Evolutionary conservation across 1,140 invertebrate genomes (phyloP).

Genomic region (Leptopilina clavipes): DNA sequence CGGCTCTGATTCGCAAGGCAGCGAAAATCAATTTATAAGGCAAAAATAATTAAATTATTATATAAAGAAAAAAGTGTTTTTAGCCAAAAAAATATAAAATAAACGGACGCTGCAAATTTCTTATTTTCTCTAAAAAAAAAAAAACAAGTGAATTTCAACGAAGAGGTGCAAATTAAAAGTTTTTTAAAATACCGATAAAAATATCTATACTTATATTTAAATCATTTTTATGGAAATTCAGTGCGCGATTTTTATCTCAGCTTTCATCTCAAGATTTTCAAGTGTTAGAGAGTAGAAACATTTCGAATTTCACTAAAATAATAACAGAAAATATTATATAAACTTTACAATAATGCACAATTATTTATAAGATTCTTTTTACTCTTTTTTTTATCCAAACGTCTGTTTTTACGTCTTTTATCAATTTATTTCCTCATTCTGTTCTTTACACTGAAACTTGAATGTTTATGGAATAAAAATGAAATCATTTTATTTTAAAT

Average conservation of each 20-base stretch:
- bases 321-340: constrained; percentile 11
- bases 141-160: constrained; percentile 14
- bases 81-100: background rate
- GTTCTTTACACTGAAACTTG: background rate
- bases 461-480: no score
- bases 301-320: constrained; percentile 26
- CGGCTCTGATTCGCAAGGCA: constrained; percentile 5
- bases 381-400: background rate
- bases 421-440: no score
- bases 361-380: constrained; percentile 5
- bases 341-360: constrained; percentile 7
- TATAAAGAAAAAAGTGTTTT: background rate
- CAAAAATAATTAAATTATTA: background rate
- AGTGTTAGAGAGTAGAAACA: constrained; percentile 14
- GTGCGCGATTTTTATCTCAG: constrained; percentile 6
- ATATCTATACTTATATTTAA: background rate
- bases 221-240: constrained; percentile 20
- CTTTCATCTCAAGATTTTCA: constrained; percentile 11
- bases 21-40: background rate
- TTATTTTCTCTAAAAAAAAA: background rate
- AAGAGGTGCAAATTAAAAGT: constrained; percentile 13
- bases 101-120: background rate
- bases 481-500: background rate
- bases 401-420: no score
- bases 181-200: background rate